phyloP scores from a whole-genome alignment of 2,797 vertebrate species.

The Cheirogaleus major region DNA sequence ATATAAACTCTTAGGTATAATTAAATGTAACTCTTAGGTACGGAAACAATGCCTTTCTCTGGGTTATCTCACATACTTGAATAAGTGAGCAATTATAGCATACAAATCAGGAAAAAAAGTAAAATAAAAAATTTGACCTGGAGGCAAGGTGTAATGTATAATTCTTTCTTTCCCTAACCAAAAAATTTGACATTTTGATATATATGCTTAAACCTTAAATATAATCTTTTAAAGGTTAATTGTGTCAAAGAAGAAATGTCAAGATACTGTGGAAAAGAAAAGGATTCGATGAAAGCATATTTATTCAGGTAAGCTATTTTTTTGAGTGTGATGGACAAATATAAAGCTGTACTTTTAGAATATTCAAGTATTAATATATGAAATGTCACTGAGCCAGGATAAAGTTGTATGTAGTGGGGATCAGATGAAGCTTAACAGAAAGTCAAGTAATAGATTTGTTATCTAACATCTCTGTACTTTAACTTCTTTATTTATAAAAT shows the following conservation, averaged over 20 bases:
- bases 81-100: constrained; percentile 6
- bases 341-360: neutral
- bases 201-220: constrained; percentile 47
- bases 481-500: constrained; percentile 29
- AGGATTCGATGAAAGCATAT: constrained; percentile 88
- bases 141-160: neutral
- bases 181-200: constrained; percentile 26
- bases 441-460: neutral
- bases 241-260: constrained; percentile 88
- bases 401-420: neutral
- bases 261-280: constrained; percentile 90
- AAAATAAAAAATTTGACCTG: neutral
- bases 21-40: constrained; percentile 6
- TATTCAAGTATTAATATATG: neutral
- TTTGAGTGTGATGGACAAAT: neutral
- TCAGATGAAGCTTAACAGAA: neutral
- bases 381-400: neutral
- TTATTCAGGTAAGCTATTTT: constrained; percentile 91
- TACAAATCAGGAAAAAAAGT: neutral
- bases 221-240: constrained; percentile 88
- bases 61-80: neutral
- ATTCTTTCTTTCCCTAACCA: constrained; percentile 41
- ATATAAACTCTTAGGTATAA: neutral
- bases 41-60: neutral
- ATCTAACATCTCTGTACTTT: neutral